These are phyloP conservation scores for Drosophila nannoptera DNA, from an alignment of 1,140 invertebrate genomes.

Conservation along the genomic window DNA sequence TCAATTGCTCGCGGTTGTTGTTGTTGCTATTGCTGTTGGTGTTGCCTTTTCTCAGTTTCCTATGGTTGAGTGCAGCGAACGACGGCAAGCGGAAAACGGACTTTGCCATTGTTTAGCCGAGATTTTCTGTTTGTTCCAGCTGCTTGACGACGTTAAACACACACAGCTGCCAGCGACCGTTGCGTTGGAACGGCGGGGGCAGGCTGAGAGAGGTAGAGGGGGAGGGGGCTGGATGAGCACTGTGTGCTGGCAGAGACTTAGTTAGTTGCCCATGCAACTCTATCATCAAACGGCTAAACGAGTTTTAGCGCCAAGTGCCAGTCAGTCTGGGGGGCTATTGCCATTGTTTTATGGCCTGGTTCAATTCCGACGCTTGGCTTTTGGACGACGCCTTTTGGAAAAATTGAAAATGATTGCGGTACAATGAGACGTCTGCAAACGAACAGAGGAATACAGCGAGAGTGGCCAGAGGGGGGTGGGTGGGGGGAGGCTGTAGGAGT, in stretches of 20 bases:
- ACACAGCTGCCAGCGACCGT: constrained; percentile 4
- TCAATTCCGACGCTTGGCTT: constrained; percentile 48
- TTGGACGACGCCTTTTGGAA: constrained; percentile 52
- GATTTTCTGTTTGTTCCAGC: constrained; percentile 62
- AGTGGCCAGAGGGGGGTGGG: not conserved
- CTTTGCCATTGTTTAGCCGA: constrained; percentile 69
- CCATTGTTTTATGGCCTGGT: constrained; percentile 59
- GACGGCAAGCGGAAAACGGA: constrained; percentile 20
- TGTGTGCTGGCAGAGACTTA: not conserved
- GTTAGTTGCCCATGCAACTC: constrained; percentile 38
- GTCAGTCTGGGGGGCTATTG: constrained; percentile 54
- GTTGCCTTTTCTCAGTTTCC: constrained; percentile 26
- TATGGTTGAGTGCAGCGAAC: constrained; percentile 39
- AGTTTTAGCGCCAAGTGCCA: constrained; percentile 64
- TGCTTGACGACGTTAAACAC: constrained; percentile 70
- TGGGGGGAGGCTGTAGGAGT: too few species aligned
- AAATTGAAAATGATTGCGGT: constrained; percentile 59
- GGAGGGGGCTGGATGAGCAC: not conserved
- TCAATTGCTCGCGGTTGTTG: constrained; percentile 72
- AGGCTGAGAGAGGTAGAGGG: not conserved
- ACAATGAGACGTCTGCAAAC: constrained; percentile 36
- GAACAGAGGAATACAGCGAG: not conserved
- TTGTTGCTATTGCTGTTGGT: constrained; percentile 23
- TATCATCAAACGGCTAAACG: constrained; percentile 48
- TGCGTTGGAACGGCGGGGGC: too few species aligned